phyloP scores from a whole-genome alignment of 2,113 vertebrate genomes.

The Ameiurus melas region DNA sequence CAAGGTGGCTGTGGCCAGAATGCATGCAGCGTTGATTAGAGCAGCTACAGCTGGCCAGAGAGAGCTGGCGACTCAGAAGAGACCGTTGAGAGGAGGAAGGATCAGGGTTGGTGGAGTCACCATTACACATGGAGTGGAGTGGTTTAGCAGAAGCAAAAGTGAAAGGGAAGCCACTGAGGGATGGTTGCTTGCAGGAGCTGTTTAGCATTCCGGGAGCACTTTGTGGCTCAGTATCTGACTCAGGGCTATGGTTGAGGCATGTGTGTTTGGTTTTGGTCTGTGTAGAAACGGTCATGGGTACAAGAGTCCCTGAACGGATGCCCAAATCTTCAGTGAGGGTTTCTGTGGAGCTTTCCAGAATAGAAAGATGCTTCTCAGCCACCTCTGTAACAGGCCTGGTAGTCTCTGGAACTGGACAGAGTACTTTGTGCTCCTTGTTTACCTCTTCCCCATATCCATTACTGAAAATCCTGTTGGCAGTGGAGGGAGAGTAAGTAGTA shows the following conservation, averaged over 20 bases:
- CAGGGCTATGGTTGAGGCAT: slow-evolving; percentile 59
- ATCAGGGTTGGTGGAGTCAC: slow-evolving; percentile 69
- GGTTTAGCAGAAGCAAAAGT: background rate
- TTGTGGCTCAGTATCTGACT: slow-evolving; percentile 61
- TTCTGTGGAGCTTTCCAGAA: slow-evolving; percentile 83
- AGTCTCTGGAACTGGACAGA: slow-evolving; percentile 25
- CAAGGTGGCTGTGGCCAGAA: slow-evolving; percentile 82
- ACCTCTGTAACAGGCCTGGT: slow-evolving; percentile 47
- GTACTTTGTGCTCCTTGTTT: background rate
- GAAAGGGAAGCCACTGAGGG: slow-evolving; percentile 84
- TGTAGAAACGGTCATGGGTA: slow-evolving; percentile 2
- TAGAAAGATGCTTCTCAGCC: slow-evolving; percentile 71
- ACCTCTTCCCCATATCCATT: slow-evolving; percentile 56
- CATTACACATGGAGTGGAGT: slow-evolving; percentile 71
- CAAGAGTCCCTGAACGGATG: slow-evolving; percentile 62
- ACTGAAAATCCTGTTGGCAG: slow-evolving; percentile 60
- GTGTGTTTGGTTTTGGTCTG: slow-evolving; percentile 44
- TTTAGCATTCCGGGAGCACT: slow-evolving; percentile 78
- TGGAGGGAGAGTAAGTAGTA: slow-evolving; percentile 22
- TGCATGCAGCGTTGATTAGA: slow-evolving; percentile 82
- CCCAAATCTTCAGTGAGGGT: slow-evolving; percentile 79
- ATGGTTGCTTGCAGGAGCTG: slow-evolving; percentile 66
- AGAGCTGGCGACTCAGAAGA: slow-evolving; percentile 83
- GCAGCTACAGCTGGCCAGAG: slow-evolving; percentile 74
- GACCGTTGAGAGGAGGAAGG: slow-evolving; percentile 65